Base-by-base conservation (phyloP, 2,113 vertebrate species). In the Scartelaos histophorus region DNA sequence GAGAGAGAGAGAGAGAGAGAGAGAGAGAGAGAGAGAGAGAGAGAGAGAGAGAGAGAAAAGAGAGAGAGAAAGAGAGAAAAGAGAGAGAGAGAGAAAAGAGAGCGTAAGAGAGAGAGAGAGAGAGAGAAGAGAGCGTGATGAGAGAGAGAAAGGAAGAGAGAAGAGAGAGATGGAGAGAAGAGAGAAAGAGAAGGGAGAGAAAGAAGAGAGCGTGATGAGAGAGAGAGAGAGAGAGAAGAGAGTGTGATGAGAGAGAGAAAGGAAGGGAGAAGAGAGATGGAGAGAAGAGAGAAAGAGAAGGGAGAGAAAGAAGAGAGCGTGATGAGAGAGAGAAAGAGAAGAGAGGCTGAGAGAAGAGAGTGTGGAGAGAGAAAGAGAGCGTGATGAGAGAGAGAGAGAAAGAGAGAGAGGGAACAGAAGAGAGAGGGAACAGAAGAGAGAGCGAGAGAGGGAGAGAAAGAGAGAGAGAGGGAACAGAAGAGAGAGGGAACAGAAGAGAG, bases 341-440 rank as follows among this genome's bases (percentile, higher is more conserved):
- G 75, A 79, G 82, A 67, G 74, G 85, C 78, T 83, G 83, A 78
- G 82, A 68, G 71, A 86, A n/a, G n/a, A n/a, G n/a, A n/a, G n/a
- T n/a, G n/a, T n/a, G n/a, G 81, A 76, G 84, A 66, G 73, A 43
- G 17, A 73, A 76, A n/a, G n/a, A n/a, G n/a, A n/a, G n/a, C n/a
- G n/a, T n/a, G n/a, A n/a, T n/a, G n/a, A n/a, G n/a, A n/a, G n/a
- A 81, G 75, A 73, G 76, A 79, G 79, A 24, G 45, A 76, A 82
- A 85, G 82, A 82, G 84, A 73, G 75, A 79, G 82, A 67, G 74
- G 85, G 79, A n/a, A n/a, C n/a, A n/a, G n/a, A n/a, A n/a, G n/a
- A n/a, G n/a, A n/a, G n/a, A n/a, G n/a, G n/a, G n/a, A n/a, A n/a
- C n/a, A n/a, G n/a, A n/a, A 78, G 82, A 68, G 71, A 86, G 81